Evolutionary conservation across 2,797 vertebrate species (phyloP).

Genomic region (Rhinatrema bivittatum): DNA sequence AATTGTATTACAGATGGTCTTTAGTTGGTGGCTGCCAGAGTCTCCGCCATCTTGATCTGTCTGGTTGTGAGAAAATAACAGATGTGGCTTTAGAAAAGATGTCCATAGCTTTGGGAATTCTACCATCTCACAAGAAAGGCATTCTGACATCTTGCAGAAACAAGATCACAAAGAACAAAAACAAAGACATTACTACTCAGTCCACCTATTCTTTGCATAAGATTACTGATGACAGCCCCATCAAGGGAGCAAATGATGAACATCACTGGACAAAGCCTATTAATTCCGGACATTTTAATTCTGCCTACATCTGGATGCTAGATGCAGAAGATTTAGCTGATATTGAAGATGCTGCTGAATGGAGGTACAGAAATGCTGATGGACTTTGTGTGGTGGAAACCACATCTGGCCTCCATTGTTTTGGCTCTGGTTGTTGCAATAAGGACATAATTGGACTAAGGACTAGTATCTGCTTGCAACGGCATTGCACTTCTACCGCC

Average conservation of each 20-base stretch:
- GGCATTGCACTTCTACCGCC: constrained; percentile 62
- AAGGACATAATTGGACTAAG: constrained; percentile 70
- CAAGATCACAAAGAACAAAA: constrained; percentile 54
- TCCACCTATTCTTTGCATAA: too few relatives aligned
- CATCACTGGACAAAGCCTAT: constrained; percentile 48
- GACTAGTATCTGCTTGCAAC: constrained; percentile 78
- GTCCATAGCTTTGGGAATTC: constrained; percentile 76
- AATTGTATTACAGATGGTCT: constrained; percentile 68
- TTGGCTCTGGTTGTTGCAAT: constrained; percentile 65
- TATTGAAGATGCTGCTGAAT: constrained; percentile 90
- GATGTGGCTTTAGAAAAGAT: constrained; percentile 79
- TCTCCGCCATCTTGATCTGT: constrained; percentile 86
- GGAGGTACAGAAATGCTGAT: constrained; percentile 57
- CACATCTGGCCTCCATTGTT: constrained; percentile 47
- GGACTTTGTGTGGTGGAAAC: constrained; percentile 61
- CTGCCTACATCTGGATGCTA: constrained; percentile 77
- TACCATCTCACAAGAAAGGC: constrained; percentile 41
- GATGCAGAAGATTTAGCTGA: constrained; percentile 77
- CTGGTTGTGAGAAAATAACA: constrained; percentile 91
- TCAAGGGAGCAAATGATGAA: constrained; percentile 38
- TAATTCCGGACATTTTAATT: constrained; percentile 31
- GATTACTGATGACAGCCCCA: too few relatives aligned
- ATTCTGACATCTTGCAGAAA: constrained; percentile 53
- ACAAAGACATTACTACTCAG: constrained; percentile 22
- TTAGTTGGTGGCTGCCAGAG: constrained; percentile 70